These are phyloP conservation scores for Drosophila anomalata DNA, from an alignment of 2,888 invertebrate genomes.

Conservation along the genomic window DNA sequence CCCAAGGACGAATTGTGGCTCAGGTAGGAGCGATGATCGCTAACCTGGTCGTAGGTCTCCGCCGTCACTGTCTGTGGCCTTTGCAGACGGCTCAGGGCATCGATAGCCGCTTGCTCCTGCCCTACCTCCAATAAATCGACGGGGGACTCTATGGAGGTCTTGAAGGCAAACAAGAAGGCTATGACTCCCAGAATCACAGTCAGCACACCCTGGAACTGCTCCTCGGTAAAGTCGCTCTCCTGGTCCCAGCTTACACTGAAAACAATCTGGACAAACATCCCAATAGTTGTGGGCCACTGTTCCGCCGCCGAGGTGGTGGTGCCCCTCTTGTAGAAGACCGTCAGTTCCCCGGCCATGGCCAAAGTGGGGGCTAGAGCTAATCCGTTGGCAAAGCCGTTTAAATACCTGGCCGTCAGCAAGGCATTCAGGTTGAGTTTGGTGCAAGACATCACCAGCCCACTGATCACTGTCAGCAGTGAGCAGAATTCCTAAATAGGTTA, in stretches of 20 bases:
- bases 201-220: conserved; percentile 67
- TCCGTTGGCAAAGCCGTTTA: conserved; percentile 77
- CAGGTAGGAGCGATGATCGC: conserved; percentile 72
- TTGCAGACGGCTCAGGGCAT: conserved; percentile 66
- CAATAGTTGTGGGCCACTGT: conserved; percentile 62
- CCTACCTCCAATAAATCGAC: conserved; percentile 58
- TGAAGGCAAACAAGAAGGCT: conserved; percentile 51
- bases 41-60: conserved; percentile 68
- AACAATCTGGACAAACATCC: conserved; percentile 74
- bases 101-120: conserved; percentile 68
- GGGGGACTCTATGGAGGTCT: conserved; percentile 75
- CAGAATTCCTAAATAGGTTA: conserved; percentile 40
- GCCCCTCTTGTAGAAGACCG: conserved; percentile 70
- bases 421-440: conserved; percentile 26
- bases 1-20: conserved; percentile 59
- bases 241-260: conserved; percentile 49
- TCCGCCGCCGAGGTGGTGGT: conserved; percentile 63
- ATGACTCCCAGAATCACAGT: conserved; percentile 59
- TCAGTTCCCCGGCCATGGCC: conserved; percentile 75
- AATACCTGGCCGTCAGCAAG: conserved; percentile 62
- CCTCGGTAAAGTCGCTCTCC: conserved; percentile 48
- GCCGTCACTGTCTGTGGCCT: conserved; percentile 44
- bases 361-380: conserved; percentile 73
- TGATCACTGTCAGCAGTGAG: conserved; percentile 57
- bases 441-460: conserved; percentile 55